Base-by-base conservation (phyloP, 2,888 invertebrate genomes). In the Alcis repandata region DNA sequence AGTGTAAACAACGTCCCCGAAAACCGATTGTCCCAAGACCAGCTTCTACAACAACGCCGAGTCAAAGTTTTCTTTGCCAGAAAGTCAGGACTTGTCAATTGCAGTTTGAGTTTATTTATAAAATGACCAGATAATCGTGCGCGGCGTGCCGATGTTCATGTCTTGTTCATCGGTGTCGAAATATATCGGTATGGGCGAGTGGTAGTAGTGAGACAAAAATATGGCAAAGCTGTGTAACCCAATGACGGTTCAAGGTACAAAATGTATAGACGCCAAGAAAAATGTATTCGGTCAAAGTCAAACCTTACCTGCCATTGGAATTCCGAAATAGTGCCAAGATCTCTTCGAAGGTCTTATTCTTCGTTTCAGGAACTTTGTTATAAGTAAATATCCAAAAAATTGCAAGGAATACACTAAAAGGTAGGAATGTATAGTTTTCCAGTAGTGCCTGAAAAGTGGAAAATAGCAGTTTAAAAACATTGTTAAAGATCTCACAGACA, bases 381-480 rank as follows among this genome's bases (percentile, higher is more conserved):
- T 98, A 99, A 74, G 99, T 98, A 95, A 99, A 99, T 94, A 98
- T 97, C 98, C 98, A 98, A 95, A 99, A 99, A 94, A 98, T 96
- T 86, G 98, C 98, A 94, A 99, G 96, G 94, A 98, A 97, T 91
- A 96, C 97, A 94, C 98, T 98, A 95, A 99, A 99, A 92, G 99
- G 98, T 95, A 99, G 97, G 96, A 99, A 99, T 92, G 98, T 98
- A 94, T 98, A 99, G 95, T 98, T 98, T 91, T 97, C 98, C 94
- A 98, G 95, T 81, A 96, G 95, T 91, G 95, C 95, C 98, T 98
- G 95, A 94, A 95, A 87, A 82, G 75, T 71, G 76, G 40, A 54
- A 36, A 59, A 59, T 20, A 43, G 19, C 22, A 15, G 22, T 11
- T 49, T 32, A 36, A 17, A 33, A n/a, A 49, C 49, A 33, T 33